phyloP scores from a whole-genome alignment of 1,140 invertebrate genomes.

The Stratiolaelaps scimitus region DNA sequence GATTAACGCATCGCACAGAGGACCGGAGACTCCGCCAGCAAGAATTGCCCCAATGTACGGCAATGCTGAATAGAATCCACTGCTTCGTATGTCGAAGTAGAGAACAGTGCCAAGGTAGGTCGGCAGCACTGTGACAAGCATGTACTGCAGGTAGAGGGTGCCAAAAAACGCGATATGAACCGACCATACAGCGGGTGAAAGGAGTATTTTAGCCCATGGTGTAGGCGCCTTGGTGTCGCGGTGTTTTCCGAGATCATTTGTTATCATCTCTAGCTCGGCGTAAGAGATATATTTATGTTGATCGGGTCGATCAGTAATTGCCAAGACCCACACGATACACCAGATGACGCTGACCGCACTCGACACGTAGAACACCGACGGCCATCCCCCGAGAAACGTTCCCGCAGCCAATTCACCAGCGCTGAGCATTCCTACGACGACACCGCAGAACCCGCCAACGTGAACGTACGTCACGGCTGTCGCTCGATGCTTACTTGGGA shows the following conservation, averaged over 20 bases:
- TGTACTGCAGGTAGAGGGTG: conserved; percentile 48
- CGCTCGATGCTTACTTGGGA: conserved; percentile 9
- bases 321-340: conserved; percentile 40
- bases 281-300: conserved; percentile 24
- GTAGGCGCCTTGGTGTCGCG: neutral
- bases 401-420: conserved; percentile 32
- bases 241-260: neutral
- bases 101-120: conserved; percentile 82
- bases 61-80: neutral
- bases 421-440: conserved; percentile 32
- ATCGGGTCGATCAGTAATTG: conserved; percentile 37
- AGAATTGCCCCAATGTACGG: conserved; percentile 6
- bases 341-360: conserved; percentile 37
- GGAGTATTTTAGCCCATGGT: neutral
- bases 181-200: conserved; percentile 27
- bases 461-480: neutral
- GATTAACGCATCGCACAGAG: neutral
- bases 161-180: neutral
- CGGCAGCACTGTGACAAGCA: conserved; percentile 77
- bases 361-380: conserved; percentile 34
- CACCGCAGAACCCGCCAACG: conserved; percentile 29
- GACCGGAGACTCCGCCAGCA: neutral
- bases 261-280: conserved; percentile 31
- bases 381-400: conserved; percentile 35
- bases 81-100: conserved; percentile 61